These are phyloP conservation scores for Esox lucius DNA, from an alignment of 2,797 vertebrate genomes.

Conservation along the genomic window DNA sequence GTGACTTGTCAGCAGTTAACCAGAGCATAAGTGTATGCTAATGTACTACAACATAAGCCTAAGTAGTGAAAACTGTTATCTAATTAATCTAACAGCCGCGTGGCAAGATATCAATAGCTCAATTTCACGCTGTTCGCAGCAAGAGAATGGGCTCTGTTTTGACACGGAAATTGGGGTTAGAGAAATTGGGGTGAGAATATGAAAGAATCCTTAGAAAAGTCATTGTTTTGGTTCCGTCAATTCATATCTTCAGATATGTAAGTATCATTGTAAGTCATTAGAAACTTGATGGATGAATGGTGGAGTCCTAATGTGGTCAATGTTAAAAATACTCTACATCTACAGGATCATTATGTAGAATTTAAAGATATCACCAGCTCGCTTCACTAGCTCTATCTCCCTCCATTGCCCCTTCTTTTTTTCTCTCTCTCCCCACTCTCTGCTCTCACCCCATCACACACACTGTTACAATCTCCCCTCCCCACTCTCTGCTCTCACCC, in stretches of 20 bases:
- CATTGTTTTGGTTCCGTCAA: background rate
- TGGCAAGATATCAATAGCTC: conserved; percentile 21
- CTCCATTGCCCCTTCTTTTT: conserved; percentile 17
- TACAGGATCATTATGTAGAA: too few relatives aligned
- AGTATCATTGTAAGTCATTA: conserved; percentile 23
- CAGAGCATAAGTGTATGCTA: conserved; percentile 30
- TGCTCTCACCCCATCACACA: too few relatives aligned
- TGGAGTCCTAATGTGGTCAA: too few relatives aligned
- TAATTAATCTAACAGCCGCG: conserved; percentile 29
- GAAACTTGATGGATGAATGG: too few relatives aligned
- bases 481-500: conserved; percentile 40
- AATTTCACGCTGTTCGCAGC: conserved; percentile 20
- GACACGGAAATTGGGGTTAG: conserved; percentile 26
- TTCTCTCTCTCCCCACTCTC: conserved; percentile 19
- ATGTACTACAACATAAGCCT: conserved; percentile 33
- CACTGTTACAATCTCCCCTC: too few relatives aligned
- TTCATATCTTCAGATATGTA: background rate
- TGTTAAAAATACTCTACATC: too few relatives aligned
- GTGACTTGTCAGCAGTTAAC: conserved; percentile 38
- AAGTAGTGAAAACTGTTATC: conserved; percentile 29
- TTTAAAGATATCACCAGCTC: too few relatives aligned
- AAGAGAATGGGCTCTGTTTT: conserved; percentile 35
- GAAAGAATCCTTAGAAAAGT: conserved; percentile 32
- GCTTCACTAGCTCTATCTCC: background rate
- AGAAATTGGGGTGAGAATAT: conserved; percentile 39